Evolutionary conservation across 2,113 vertebrate species (phyloP).

Genomic region (Caranx melampygus): DNA sequence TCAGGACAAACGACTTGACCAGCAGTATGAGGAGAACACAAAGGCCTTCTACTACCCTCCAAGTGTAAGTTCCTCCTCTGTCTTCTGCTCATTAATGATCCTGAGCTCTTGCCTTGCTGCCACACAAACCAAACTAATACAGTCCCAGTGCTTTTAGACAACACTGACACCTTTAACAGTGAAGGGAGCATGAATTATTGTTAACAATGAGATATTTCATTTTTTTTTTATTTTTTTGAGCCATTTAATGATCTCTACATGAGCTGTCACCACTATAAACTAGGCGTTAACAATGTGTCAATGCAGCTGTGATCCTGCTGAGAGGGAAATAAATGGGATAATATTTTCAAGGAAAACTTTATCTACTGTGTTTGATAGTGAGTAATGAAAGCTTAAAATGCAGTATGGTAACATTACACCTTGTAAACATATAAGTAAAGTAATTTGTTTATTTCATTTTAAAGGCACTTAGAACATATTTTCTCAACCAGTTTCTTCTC

Average conservation of each 20-base stretch:
- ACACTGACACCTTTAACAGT: conserved; percentile 39
- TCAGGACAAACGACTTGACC: conserved; percentile 96
- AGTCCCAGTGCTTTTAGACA: conserved; percentile 4
- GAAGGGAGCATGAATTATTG: not conserved
- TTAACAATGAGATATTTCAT: not conserved
- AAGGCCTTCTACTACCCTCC: conserved; percentile 88
- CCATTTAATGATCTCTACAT: not conserved
- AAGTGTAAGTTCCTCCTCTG: conserved; percentile 87
- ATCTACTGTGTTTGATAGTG: too few relatives aligned
- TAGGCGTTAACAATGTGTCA: not conserved
- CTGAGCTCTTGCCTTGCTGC: conserved; percentile 46
- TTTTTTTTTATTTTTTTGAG: not conserved
- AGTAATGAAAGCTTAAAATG: not conserved
- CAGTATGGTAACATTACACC: too few relatives aligned
- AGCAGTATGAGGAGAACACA: conserved; percentile 92
- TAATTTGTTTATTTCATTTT: too few relatives aligned
- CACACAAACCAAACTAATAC: conserved; percentile 66
- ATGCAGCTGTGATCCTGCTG: not conserved
- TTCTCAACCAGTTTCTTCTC: too few relatives aligned
- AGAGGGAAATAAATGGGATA: not conserved
- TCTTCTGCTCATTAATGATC: not conserved
- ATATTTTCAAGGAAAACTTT: not conserved
- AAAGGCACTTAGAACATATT: too few relatives aligned
- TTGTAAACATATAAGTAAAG: too few relatives aligned
- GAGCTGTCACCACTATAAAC: not conserved